phyloP scores from a whole-genome alignment of 2,888 invertebrate species.

The Tachystola acroxantha region DNA sequence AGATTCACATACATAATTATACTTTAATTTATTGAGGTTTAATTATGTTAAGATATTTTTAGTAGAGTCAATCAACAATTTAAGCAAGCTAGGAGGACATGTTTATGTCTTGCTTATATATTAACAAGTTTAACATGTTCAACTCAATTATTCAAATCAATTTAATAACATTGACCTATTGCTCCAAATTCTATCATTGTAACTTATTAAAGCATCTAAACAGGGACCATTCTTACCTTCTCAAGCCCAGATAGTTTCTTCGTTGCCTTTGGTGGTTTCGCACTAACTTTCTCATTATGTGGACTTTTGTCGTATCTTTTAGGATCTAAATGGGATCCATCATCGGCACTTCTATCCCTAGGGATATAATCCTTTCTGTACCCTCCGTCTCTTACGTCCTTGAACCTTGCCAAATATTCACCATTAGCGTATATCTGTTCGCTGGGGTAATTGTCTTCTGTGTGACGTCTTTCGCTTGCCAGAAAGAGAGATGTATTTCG shows the following conservation, averaged over 20 bases:
- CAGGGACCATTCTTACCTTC: conserved; percentile 70
- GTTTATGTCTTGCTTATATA: too few species aligned
- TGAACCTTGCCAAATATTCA: conserved; percentile 56
- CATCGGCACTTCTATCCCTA: conserved; percentile 80
- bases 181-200: background rate
- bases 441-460: conserved; percentile 79
- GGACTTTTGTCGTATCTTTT: conserved; percentile 78
- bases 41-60: too few species aligned
- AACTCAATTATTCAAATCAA: too few species aligned
- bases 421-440: conserved; percentile 69
- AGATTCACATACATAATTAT: too few species aligned
- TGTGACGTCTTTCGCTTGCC: conserved; percentile 85
- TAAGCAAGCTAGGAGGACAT: too few species aligned
- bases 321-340: conserved; percentile 82
- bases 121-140: too few species aligned
- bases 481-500: conserved; percentile 82
- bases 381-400: conserved; percentile 49
- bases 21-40: too few species aligned
- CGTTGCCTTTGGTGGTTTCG: conserved; percentile 78
- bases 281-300: conserved; percentile 67
- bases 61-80: too few species aligned
- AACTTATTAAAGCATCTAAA: background rate
- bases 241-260: conserved; percentile 85
- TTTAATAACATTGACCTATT: background rate
- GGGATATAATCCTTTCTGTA: conserved; percentile 56